phyloP scores from a whole-genome alignment of 2,888 invertebrate species.

The Salticus scenicus region DNA sequence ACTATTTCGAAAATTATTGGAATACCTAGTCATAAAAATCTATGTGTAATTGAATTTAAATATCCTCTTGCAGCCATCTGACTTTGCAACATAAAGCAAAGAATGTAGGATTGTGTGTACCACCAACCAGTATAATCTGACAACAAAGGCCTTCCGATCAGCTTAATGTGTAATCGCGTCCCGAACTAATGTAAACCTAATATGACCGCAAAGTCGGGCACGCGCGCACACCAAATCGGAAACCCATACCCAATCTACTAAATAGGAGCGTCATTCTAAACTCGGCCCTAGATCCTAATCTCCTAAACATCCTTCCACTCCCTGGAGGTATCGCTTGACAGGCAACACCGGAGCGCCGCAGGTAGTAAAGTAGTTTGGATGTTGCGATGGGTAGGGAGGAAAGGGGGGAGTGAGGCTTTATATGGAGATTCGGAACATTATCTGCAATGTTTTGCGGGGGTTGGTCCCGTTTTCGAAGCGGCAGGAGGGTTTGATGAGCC shows the following conservation, averaged over 20 bases:
- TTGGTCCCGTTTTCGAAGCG: slow-evolving; percentile 10
- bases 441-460: background rate
- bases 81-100: too few relatives aligned
- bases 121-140: too few relatives aligned
- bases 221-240: background rate
- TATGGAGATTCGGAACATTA: background rate
- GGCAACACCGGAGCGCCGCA: slow-evolving; percentile 47
- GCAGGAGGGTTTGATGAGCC: slow-evolving; percentile 26
- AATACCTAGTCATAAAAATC: too few relatives aligned
- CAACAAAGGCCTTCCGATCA: background rate
- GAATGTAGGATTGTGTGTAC: too few relatives aligned
- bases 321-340: slow-evolving; percentile 65
- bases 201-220: slow-evolving; percentile 6
- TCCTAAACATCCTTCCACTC: slow-evolving; percentile 25
- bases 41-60: too few relatives aligned
- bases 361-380: slow-evolving; percentile 65
- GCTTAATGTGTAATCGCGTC: background rate
- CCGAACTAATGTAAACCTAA: background rate
- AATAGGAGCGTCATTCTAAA: slow-evolving; percentile 10
- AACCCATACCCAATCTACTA: slow-evolving; percentile 8
- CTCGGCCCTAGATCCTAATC: slow-evolving; percentile 30
- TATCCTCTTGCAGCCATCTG: too few relatives aligned
- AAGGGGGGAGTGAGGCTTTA: background rate
- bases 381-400: slow-evolving; percentile 31
- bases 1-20: too few relatives aligned